Base-by-base conservation (phyloP, 2,888 invertebrate species). In the Coleophora flavipennella region DNA sequence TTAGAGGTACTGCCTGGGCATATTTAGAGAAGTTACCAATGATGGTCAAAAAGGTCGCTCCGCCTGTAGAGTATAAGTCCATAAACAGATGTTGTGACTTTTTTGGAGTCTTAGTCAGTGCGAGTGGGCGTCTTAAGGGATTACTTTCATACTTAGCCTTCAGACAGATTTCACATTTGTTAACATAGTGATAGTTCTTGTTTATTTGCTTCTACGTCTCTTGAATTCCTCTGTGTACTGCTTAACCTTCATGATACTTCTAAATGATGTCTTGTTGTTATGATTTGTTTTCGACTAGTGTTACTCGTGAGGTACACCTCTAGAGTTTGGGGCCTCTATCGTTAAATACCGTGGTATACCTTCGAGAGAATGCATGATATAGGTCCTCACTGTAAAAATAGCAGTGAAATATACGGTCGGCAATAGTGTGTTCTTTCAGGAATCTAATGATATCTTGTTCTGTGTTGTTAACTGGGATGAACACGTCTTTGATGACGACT, bases 11-110 rank as follows among this genome's bases (percentile, higher is more conserved):
- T 9, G 54, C 58, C 39, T 54, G 55, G 2, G 55, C 54, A 2
- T 43, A 51, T 43, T 58, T 58, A 0, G 53, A 43, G 20, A 58
- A 58, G 7, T 51, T 55, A 7, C 58, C 57, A 35, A 57, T 55
- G 0, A 56, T 40, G 0, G 56, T 59, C 2, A 55, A 8, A 10
- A 52, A 57, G 0, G 50, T 53, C 10, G 33, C 33, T 2, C 50
- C 45, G 33, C 46, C 49, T 7, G 40, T 48, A 1, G 35, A 43
- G 8, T 49, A 49, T 0, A 50, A 13, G 32, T 53, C 50, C 53
- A 57, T 55, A n/a, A 43, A 52, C 28, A 55, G 34, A 12, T 53
- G 49, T 42, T 55, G 46, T 46, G 55, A 46, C 2, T 50, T 51
- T 45, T 55, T 53, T 11, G 25, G 49, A 31, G 55, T 59, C 1